Conservation (phyloP, 2,113 vertebrate species). For the Cromileptes altivelis region DNA sequence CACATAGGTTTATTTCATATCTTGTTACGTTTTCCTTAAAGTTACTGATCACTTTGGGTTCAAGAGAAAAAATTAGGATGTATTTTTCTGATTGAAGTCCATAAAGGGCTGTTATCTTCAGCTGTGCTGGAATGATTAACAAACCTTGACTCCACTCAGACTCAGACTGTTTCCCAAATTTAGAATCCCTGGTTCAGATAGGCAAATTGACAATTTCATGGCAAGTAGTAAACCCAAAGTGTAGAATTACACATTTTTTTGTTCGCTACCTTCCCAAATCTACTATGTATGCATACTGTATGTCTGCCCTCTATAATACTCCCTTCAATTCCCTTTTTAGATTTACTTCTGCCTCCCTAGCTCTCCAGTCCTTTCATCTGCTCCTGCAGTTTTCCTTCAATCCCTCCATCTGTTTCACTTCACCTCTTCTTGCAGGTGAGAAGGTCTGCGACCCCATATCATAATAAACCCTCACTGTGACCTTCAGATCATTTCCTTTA, state of each 20-base stretch:
- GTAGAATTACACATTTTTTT: neutral
- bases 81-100: too few species aligned
- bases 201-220: neutral
- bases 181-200: neutral
- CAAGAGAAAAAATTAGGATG: too few species aligned
- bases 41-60: too few species aligned
- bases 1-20: too few species aligned
- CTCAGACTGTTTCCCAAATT: neutral
- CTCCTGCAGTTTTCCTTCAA: neutral
- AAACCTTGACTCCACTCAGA: neutral
- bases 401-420: neutral
- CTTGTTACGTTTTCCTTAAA: too few species aligned
- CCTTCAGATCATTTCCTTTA: neutral
- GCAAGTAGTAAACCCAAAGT: neutral
- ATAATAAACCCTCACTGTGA: neutral
- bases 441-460: neutral
- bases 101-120: too few species aligned
- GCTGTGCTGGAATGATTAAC: neutral
- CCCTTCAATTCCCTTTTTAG: neutral
- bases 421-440: conserved; percentile 3
- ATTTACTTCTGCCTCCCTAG: neutral
- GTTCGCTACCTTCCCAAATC: neutral
- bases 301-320: neutral
- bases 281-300: neutral
- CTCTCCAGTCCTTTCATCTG: neutral